Evolutionary conservation across 2,113 vertebrate genomes (phyloP).

Genomic region (Scartelaos histophorus): DNA sequence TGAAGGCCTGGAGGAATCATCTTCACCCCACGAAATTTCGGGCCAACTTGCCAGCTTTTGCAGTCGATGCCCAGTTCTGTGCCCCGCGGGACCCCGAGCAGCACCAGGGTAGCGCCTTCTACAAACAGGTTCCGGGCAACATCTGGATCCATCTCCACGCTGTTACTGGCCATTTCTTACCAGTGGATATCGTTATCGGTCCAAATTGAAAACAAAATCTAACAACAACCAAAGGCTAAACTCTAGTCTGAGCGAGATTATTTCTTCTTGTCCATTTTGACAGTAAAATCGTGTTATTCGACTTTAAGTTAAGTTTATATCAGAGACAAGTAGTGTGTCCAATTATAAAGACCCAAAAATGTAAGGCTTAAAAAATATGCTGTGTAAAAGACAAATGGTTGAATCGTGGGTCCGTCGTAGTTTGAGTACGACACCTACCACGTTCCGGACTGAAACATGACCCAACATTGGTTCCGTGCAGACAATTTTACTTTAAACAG

Average conservation of each 20-base stretch:
- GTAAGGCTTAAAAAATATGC: not conserved
- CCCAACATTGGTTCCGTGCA: not conserved
- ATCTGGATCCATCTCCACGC: constrained; percentile 82
- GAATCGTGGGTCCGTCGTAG: not conserved
- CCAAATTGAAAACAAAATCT: not conserved
- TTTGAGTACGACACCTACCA: not conserved
- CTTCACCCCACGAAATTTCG: constrained; percentile 90
- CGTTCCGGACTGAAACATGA: not conserved
- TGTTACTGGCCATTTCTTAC: constrained; percentile 48
- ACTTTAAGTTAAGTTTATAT: not conserved
- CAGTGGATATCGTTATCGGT: not conserved
- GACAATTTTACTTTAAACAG: not conserved
- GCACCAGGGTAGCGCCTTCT: constrained; percentile 88
- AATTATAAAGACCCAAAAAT: not conserved
- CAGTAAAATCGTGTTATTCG: not conserved
- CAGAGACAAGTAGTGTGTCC: not conserved
- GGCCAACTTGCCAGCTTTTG: constrained; percentile 90
- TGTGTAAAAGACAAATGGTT: not conserved
- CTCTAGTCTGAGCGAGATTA: not conserved
- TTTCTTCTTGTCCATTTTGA: not conserved
- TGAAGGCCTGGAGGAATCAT: constrained; percentile 96
- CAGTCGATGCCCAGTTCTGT: constrained; percentile 93
- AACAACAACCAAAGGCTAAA: no score
- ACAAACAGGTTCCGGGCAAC: constrained; percentile 87
- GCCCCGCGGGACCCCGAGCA: constrained; percentile 87